These are phyloP conservation scores for Gambusia affinis DNA, from an alignment of 2,113 vertebrate genomes.

Conservation along the genomic window DNA sequence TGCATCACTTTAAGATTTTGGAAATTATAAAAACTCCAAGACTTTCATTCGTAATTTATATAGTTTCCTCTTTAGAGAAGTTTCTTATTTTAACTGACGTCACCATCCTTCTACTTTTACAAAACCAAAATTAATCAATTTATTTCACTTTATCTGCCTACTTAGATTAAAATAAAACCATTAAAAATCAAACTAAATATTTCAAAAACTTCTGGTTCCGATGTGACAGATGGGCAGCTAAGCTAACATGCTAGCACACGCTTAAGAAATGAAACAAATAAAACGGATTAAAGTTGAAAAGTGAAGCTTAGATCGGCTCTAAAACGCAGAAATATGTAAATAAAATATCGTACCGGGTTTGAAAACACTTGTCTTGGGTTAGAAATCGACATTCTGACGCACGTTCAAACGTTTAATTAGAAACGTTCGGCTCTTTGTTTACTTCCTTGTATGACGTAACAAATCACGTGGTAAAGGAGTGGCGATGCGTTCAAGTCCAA, in stretches of 20 bases:
- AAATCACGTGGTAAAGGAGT: neutral
- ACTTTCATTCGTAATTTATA: no score
- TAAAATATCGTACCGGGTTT: slow-evolving; percentile 66
- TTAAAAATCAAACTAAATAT: neutral
- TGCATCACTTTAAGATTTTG: no score
- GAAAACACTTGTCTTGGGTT: slow-evolving; percentile 71
- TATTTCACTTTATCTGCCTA: neutral
- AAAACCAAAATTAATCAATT: neutral
- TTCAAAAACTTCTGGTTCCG: neutral
- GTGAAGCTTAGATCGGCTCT: neutral
- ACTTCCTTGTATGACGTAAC: slow-evolving; percentile 34
- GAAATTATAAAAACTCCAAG: no score
- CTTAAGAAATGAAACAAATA: neutral
- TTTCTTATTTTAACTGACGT: no score
- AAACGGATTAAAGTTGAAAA: accelerated
- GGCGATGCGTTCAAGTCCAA: neutral
- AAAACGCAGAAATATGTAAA: neutral
- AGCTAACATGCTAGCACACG: neutral
- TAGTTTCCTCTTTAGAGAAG: no score
- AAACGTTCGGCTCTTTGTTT: neutral
- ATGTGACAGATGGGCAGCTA: neutral
- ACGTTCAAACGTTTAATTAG: neutral
- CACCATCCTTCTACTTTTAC: no score
- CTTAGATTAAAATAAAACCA: neutral
- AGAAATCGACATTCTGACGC: slow-evolving; percentile 63